Percentiles rank a stretch among this genome's conserved stretches.
Conservation (phyloP, 2,888 invertebrate genomes). For the Watsonalla binaria region DNA sequence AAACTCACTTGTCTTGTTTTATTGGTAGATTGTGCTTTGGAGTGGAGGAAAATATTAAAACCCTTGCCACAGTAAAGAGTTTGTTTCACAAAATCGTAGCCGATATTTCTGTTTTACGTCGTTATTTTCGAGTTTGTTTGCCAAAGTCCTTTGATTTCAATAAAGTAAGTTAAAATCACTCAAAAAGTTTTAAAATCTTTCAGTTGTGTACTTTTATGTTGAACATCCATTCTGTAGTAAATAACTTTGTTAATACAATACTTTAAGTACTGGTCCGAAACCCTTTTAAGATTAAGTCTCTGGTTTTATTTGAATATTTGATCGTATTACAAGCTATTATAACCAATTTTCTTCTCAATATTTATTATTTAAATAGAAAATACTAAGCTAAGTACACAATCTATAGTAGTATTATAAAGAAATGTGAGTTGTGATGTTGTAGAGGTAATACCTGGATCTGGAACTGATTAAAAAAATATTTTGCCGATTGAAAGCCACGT, state of each 20-base stretch:
- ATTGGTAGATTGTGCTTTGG: too few relatives aligned
- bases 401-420: too few relatives aligned
- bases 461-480: too few relatives aligned
- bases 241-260: background rate
- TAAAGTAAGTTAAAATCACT: constrained; percentile 3
- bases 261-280: background rate
- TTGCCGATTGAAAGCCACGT: too few relatives aligned
- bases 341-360: too few relatives aligned
- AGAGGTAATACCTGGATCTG: too few relatives aligned
- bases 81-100: background rate
- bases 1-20: too few relatives aligned
- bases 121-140: background rate
- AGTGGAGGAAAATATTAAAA: background rate
- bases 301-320: background rate
- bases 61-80: background rate
- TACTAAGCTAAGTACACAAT: too few relatives aligned
- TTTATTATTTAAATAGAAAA: too few relatives aligned
- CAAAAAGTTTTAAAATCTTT: constrained; percentile 2
- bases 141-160: constrained; percentile 2
- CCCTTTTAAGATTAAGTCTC: background rate
- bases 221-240: background rate
- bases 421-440: too few relatives aligned
- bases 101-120: background rate
- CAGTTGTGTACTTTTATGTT: constrained; percentile 1
- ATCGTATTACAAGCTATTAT: background rate